These are phyloP conservation scores for Creontiades dilutus DNA, from an alignment of 2,888 invertebrate genomes.

Conservation along the genomic window DNA sequence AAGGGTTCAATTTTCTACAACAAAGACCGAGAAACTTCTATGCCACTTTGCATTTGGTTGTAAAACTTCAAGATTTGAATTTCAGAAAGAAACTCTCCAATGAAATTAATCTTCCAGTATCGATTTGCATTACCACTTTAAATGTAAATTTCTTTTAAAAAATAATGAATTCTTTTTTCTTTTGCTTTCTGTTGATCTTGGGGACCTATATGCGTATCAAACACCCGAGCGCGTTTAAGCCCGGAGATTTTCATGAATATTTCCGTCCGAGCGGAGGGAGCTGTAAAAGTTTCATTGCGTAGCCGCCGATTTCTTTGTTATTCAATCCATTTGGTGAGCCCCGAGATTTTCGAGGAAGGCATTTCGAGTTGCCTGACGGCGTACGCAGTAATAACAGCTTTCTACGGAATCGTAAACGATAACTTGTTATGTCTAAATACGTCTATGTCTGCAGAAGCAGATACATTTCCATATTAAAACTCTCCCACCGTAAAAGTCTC, in stretches of 20 bases:
- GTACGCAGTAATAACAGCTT: too few species aligned
- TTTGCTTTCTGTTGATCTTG: not conserved
- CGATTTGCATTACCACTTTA: conserved; percentile 37
- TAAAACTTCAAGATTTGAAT: conserved; percentile 6
- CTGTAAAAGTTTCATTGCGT: not conserved
- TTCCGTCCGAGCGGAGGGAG: not conserved
- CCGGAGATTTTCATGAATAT: conserved; percentile 23
- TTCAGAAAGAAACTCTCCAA: not conserved
- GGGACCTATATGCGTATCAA: not conserved
- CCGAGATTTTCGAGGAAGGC: not conserved
- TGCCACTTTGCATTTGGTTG: not conserved
- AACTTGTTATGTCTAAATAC: too few species aligned
- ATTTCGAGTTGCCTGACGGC: not conserved
- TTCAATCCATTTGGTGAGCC: not conserved
- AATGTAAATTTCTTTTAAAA: not conserved
- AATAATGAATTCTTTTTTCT: not conserved
- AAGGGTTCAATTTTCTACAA: not conserved
- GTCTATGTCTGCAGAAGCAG: too few species aligned
- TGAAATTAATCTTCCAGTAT: not conserved
- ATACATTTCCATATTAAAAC: too few species aligned
- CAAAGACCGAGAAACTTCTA: not conserved
- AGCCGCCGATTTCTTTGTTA: not conserved
- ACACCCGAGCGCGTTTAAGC: not conserved
- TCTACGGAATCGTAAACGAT: too few species aligned
- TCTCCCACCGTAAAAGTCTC: too few species aligned